Conservation (phyloP, 1,140 invertebrate species). For the Penaeus chinensis region DNA sequence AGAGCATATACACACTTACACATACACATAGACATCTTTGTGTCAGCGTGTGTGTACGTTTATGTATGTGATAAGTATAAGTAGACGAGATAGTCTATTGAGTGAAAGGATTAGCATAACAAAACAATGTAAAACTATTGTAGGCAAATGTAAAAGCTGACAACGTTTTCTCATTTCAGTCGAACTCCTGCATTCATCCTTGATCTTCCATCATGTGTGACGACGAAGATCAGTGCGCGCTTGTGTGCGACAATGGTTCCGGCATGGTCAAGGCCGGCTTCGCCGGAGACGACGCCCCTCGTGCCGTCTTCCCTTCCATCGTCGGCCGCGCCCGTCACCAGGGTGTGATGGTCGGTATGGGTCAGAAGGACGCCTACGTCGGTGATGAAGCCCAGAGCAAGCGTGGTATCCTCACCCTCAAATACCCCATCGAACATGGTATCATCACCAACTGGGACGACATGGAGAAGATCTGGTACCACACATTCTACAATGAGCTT, state of each 20-base stretch:
- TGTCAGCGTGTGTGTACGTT: too few relatives aligned
- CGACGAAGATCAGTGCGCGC: too few relatives aligned
- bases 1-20: too few relatives aligned
- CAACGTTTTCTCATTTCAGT: too few relatives aligned
- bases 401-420: slow-evolving; percentile 89
- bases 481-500: slow-evolving; percentile 95
- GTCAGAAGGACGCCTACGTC: slow-evolving; percentile 89
- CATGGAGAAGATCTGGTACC: slow-evolving; percentile 98
- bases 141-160: too few relatives aligned
- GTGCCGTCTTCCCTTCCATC: slow-evolving; percentile 77
- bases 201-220: too few relatives aligned
- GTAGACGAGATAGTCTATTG: too few relatives aligned
- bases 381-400: slow-evolving; percentile 94
- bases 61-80: too few relatives aligned
- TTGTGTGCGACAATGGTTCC: slow-evolving; percentile 74
- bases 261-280: slow-evolving; percentile 78
- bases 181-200: too few relatives aligned
- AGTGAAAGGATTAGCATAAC: too few relatives aligned
- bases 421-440: slow-evolving; percentile 94
- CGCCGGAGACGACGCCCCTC: slow-evolving; percentile 76
- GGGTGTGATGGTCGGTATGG: slow-evolving; percentile 92
- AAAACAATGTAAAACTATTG: too few relatives aligned
- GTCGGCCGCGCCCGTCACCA: slow-evolving; percentile 74
- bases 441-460: slow-evolving; percentile 97
- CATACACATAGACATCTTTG: too few relatives aligned